Evolutionary conservation across 2,888 invertebrate genomes (phyloP), one percentile per base, ranked within the genome.

Genomic region (Augiades crinisus): DNA sequence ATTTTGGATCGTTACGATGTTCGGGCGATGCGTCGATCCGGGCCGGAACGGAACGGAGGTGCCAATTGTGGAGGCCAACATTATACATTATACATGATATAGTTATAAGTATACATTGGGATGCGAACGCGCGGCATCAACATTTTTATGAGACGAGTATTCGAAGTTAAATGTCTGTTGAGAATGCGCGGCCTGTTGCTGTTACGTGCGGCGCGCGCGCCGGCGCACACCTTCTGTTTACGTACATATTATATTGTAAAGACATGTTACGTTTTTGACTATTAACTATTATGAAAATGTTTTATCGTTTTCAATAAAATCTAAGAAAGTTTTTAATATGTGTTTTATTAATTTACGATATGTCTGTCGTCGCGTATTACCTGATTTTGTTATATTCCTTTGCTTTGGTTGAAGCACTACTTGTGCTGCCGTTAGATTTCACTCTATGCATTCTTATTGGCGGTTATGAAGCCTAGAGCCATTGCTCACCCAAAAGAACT

Each of bases 251-350:
- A 61, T 69, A 64, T 72, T 43, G 68, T 65, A 61, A 64, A 58
- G 54, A 61, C 64, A 72, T 78, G 85, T 85, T 85, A 82, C 68
- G 82, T 83, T 81, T 80, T 76, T 61, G 72, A 75, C 68, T 64
- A 68, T 67, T 67, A 68, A 73, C 67, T 70, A 73, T 64, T 74
- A 72, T 72, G 70, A 62, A 77, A 75, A 81, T 70, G 77, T 78
- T 86, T 84, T 85, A 83, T 80, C 70, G 76, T 85, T 86, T 84
- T 64, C 79, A 85, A 81, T 87, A 86, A 86, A 86, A 80, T 67
- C 63, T 70, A 68, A 60, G 62, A 71, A 72, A 69, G 54, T 63
- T 62, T 59, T 61, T 64, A 64, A 51, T 52, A 10, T 0, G 27
- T 5, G 24, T 47, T 47, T 55, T 57, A 61, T 60, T 61, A 56